A percentile compares a stretch with the other conserved stretches of the same genome.
phyloP scores from a whole-genome alignment of 2,113 vertebrate species.

The Rostratula benghalensis region DNA sequence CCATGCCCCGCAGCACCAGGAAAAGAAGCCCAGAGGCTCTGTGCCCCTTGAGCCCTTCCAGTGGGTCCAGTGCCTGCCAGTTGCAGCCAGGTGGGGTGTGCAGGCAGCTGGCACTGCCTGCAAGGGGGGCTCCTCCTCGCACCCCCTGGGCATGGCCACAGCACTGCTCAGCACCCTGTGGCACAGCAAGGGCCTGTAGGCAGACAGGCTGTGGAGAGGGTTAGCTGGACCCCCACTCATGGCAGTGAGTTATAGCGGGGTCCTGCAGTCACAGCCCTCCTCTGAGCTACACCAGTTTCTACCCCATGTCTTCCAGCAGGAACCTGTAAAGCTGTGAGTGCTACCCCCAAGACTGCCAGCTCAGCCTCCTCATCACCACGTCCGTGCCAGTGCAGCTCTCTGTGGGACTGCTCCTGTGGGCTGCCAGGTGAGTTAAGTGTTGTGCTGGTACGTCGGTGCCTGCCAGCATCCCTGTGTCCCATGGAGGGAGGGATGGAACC shows the following conservation, averaged over 20 bases:
- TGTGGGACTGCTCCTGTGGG: not conserved
- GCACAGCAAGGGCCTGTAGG: not conserved
- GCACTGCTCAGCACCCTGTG: fast-evolving
- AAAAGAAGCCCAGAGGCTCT: not conserved
- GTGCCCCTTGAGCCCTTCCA: not conserved
- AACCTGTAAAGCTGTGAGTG: not conserved
- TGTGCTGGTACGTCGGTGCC: fast-evolving
- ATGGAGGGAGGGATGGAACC: not conserved
- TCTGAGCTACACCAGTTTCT: not conserved
- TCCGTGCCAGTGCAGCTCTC: not conserved
- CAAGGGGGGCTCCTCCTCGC: not conserved
- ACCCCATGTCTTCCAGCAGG: not conserved
- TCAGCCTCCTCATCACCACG: not conserved
- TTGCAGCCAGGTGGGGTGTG: not conserved
- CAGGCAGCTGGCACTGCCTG: not conserved
- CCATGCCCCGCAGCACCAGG: not conserved
- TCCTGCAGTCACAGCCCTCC: not conserved
- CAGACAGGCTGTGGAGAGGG: not conserved
- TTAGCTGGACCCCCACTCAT: fast-evolving
- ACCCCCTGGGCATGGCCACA: fast-evolving
- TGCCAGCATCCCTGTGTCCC: not conserved
- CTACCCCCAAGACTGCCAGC: not conserved
- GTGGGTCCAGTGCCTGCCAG: not conserved
- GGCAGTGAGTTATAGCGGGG: not conserved
- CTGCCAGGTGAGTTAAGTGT: not conserved